These are phyloP conservation scores for Pseudomyrmex concolor DNA, from an alignment of 1,140 invertebrate species.

Conservation along the genomic window DNA sequence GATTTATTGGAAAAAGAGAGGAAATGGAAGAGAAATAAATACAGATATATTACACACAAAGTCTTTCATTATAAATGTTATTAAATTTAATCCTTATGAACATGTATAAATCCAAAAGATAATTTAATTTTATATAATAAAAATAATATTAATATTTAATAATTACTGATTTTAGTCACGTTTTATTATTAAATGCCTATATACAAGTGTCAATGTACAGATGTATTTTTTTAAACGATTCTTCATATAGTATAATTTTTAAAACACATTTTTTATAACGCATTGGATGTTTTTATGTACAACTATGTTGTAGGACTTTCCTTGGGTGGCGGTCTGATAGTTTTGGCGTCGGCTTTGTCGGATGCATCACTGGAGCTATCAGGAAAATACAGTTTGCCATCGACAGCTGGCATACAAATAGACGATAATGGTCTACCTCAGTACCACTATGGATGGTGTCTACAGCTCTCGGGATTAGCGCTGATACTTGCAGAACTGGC, in stretches of 20 bases:
- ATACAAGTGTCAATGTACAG: not conserved
- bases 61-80: no score
- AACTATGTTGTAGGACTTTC: conserved; percentile 86
- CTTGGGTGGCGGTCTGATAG: conserved; percentile 87
- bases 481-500: conserved; percentile 89
- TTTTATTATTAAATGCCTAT: no score
- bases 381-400: conserved; percentile 81
- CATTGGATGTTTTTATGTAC: not conserved
- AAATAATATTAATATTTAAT: no score
- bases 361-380: conserved; percentile 86
- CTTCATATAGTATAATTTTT: not conserved
- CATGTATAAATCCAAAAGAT: no score
- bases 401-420: conserved; percentile 78
- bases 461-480: conserved; percentile 88
- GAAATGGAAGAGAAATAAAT: no score
- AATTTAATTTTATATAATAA: no score
- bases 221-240: not conserved
- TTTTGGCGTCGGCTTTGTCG: conserved; percentile 87
- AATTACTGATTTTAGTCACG: no score
- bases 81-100: no score
- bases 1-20: no score
- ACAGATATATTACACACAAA: no score
- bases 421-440: conserved; percentile 84
- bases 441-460: conserved; percentile 90
- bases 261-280: not conserved